phyloP scores from a whole-genome alignment of 2,888 invertebrate species.

The Eilema sororculum region DNA sequence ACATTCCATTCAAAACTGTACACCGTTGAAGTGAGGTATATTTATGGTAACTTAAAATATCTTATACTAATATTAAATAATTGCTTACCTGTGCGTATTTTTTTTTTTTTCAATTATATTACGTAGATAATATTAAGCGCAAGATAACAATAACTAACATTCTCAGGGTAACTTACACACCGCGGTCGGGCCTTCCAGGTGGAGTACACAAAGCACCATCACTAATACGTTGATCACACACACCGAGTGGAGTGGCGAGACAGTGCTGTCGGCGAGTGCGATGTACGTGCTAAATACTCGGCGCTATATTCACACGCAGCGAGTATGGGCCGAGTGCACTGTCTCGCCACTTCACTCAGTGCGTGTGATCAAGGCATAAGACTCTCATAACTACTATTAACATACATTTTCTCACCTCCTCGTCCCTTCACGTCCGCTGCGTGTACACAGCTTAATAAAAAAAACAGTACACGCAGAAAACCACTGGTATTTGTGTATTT shows the following conservation, averaged over 20 bases:
- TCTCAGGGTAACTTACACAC: conserved; percentile 6
- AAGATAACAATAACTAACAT: not conserved
- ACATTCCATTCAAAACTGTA: conserved; percentile 19
- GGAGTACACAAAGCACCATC: not conserved
- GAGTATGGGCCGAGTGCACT: too few species aligned
- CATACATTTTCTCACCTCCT: not conserved
- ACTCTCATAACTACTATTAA: not conserved
- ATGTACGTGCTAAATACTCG: too few species aligned
- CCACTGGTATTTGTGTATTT: not conserved
- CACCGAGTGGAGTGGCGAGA: too few species aligned
- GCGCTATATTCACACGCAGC: too few species aligned
- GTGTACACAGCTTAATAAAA: conserved; percentile 8
- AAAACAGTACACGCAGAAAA: not conserved
- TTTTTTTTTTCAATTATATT: not conserved
- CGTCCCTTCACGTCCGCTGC: not conserved
- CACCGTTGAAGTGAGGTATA: conserved; percentile 39
- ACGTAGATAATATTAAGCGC: not conserved
- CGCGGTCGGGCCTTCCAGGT: not conserved
- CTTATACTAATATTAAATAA: conserved; percentile 18
- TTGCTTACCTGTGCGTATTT: conserved; percentile 8
- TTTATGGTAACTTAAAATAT: conserved; percentile 47
- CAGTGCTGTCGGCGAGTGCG: too few species aligned
- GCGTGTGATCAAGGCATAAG: too few species aligned
- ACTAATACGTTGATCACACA: too few species aligned
- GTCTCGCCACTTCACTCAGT: too few species aligned